These are phyloP conservation scores for Bombus pascuorum DNA, from an alignment of 1,140 invertebrate species.

Conservation along the genomic window DNA sequence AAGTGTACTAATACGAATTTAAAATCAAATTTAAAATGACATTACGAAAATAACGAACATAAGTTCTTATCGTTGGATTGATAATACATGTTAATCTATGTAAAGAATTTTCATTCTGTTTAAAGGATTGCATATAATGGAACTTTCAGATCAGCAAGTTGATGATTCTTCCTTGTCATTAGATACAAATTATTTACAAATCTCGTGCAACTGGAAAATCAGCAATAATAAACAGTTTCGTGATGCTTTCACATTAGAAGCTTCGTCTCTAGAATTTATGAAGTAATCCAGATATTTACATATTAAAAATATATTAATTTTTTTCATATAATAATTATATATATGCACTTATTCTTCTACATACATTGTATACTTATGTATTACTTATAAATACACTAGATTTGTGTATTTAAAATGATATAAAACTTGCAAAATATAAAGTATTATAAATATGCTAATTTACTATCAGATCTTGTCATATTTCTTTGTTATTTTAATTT, in stretches of 20 bases:
- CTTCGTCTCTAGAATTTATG: slow-evolving; percentile 44
- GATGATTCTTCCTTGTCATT: slow-evolving; percentile 2
- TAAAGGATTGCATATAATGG: slow-evolving; percentile 11
- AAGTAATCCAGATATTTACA: slow-evolving; percentile 58
- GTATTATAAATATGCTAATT: not conserved
- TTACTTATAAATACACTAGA: not conserved
- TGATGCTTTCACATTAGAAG: slow-evolving; percentile 67
- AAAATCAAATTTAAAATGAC: not conserved
- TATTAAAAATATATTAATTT: not conserved
- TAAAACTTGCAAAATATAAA: not conserved
- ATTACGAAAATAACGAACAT: not conserved
- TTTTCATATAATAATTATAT: not conserved
- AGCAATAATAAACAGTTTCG: slow-evolving; percentile 64
- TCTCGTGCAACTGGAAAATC: slow-evolving; percentile 74
- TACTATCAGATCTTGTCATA: not conserved
- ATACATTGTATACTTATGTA: not conserved
- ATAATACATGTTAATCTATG: not conserved
- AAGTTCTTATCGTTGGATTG: not conserved
- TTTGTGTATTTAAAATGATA: not conserved
- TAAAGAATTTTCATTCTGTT: not conserved
- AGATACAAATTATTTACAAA: slow-evolving; percentile 49
- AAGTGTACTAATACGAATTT: not conserved
- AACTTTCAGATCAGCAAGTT: slow-evolving; percentile 9
- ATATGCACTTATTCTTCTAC: not conserved
- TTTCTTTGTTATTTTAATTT: not conserved